Evolutionary conservation across 2,113 vertebrate species (phyloP).

Genomic region (Psittacus erithacus): DNA sequence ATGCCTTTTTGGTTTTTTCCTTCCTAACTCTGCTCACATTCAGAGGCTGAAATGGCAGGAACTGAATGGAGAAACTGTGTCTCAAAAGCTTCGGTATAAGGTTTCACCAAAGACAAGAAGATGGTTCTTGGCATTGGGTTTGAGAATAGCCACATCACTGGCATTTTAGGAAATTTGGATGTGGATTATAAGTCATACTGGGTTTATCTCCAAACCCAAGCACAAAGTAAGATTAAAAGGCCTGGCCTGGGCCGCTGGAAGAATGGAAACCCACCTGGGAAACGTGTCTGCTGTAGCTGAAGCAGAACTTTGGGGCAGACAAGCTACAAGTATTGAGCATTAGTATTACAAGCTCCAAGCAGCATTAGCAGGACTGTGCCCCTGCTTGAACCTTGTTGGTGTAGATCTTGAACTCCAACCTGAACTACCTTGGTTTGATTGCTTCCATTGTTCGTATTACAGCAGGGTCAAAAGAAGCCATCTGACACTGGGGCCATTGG

Average conservation of each 20-base stretch:
- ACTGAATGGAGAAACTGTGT: not conserved
- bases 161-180: not conserved
- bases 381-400: not conserved
- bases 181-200: not conserved
- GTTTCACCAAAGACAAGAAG: not conserved
- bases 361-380: not conserved
- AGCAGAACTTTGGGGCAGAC: not conserved
- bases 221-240: not conserved
- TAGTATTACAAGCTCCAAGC: not conserved
- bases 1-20: not conserved
- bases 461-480: not conserved
- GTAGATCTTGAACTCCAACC: not conserved
- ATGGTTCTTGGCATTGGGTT: not conserved
- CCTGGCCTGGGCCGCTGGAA: not conserved
- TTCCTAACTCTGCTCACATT: not conserved
- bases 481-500: not conserved
- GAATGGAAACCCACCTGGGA: not conserved
- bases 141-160: not conserved
- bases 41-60: rapidly evolving
- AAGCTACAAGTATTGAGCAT: not conserved
- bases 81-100: not conserved
- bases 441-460: not conserved
- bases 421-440: not conserved
- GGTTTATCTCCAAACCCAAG: not conserved
- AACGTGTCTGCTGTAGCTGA: not conserved